phyloP scores from a whole-genome alignment of 2,113 vertebrate species.

The Cyrtonyx montezumae region DNA sequence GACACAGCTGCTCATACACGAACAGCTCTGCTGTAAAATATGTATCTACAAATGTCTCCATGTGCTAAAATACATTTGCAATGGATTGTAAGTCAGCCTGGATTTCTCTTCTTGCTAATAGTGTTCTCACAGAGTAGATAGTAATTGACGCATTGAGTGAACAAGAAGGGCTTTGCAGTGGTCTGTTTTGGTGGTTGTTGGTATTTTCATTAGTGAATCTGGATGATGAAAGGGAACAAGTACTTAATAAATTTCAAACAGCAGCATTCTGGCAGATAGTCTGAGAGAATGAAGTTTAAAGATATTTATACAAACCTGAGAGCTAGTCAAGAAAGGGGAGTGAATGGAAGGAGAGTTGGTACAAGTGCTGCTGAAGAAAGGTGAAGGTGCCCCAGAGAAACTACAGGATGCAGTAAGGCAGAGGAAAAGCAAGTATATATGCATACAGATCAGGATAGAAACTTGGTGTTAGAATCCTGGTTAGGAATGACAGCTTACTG shows the following conservation, averaged over 20 bases:
- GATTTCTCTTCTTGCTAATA: neutral
- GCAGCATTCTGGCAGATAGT: neutral
- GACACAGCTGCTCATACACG: neutral
- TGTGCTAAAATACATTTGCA: neutral
- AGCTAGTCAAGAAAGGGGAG: neutral
- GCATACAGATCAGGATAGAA: neutral
- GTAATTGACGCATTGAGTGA: neutral
- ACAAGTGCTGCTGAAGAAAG: neutral
- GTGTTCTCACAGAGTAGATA: neutral
- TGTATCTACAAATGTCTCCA: neutral
- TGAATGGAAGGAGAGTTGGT: neutral
- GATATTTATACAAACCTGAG: neutral
- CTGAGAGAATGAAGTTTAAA: neutral
- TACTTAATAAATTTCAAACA: neutral
- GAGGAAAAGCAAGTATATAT: neutral
- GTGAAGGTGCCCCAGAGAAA: neutral
- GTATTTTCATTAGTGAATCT: neutral
- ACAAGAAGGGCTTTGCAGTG: neutral
- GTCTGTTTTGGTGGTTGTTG: neutral
- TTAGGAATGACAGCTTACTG: neutral
- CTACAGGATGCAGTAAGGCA: neutral
- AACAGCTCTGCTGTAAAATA: neutral
- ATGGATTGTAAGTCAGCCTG: neutral
- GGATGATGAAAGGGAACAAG: neutral
- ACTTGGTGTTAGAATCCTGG: neutral